These are phyloP conservation scores for Gymnopithys bicolor DNA, from an alignment of 2,797 vertebrate species.

Conservation along the genomic window DNA sequence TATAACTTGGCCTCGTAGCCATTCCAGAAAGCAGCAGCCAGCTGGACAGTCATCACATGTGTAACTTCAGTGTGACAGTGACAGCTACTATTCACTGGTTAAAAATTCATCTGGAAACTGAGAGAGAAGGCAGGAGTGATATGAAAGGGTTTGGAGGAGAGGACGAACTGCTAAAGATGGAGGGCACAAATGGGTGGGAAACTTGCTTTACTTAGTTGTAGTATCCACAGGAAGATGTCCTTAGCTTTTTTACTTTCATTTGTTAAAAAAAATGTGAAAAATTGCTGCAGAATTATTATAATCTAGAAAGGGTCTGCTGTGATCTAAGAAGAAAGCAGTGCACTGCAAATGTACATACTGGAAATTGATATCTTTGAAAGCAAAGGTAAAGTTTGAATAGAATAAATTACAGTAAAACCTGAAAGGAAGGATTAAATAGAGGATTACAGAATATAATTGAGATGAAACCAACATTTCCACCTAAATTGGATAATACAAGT, in stretches of 20 bases:
- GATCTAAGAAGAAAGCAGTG: neutral
- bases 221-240: neutral
- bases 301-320: neutral
- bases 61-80: neutral
- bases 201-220: neutral
- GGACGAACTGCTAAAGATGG: neutral
- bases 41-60: neutral
- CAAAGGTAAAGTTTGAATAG: slow-evolving; percentile 40
- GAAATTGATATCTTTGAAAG: neutral
- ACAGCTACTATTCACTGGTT: neutral
- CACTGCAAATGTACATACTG: neutral
- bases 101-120: neutral
- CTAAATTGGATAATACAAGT: slow-evolving; percentile 64
- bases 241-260: neutral
- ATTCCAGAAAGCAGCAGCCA: neutral
- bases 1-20: neutral
- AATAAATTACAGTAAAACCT: slow-evolving; percentile 50
- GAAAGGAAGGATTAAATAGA: slow-evolving; percentile 55
- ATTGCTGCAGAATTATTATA: neutral
- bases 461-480: slow-evolving; percentile 40
- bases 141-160: neutral
- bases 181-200: neutral
- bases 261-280: neutral
- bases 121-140: neutral
- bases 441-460: slow-evolving; percentile 67